A percentile compares a stretch with the other conserved stretches of the same genome.
phyloP scores from a whole-genome alignment of 2,113 vertebrate genomes.

The Aldabrachelys gigantea region DNA sequence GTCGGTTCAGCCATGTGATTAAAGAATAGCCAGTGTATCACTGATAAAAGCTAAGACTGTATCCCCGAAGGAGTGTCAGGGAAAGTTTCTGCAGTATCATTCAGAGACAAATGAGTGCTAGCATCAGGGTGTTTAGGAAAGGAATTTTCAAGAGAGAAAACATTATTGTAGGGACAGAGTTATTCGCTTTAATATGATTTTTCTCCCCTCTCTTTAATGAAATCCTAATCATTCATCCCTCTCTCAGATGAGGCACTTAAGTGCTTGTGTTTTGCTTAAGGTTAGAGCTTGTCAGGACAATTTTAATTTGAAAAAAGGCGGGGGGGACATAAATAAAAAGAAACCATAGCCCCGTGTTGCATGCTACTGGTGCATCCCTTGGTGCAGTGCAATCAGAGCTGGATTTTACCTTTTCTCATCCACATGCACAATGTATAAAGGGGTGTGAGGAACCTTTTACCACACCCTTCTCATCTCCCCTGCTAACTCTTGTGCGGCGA shows the following conservation, averaged over 20 bases:
- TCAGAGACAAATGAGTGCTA: neutral
- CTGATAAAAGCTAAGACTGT: neutral
- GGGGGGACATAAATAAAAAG: neutral
- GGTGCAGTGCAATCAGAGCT: neutral
- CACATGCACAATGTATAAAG: neutral
- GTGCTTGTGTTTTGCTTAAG: conserved; percentile 30
- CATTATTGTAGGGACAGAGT: neutral
- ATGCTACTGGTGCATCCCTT: neutral
- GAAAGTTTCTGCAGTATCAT: neutral
- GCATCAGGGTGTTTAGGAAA: neutral
- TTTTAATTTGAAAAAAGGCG: neutral
- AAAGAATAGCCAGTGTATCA: neutral
- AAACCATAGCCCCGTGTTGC: neutral
- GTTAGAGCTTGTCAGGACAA: conserved; percentile 52
- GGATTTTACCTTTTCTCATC: neutral
- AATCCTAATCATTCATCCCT: conserved; percentile 14
- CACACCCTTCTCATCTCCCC: neutral
- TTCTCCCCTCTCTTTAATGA: conserved; percentile 17
- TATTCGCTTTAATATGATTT: conserved; percentile 14
- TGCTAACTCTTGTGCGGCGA: neutral
- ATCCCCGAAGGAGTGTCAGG: neutral
- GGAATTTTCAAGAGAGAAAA: neutral
- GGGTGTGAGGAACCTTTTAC: neutral
- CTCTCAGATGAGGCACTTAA: conserved; percentile 50
- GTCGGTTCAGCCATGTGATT: neutral